phyloP scores from a whole-genome alignment of 2,113 vertebrate genomes.

The Tonatia bakeri region DNA sequence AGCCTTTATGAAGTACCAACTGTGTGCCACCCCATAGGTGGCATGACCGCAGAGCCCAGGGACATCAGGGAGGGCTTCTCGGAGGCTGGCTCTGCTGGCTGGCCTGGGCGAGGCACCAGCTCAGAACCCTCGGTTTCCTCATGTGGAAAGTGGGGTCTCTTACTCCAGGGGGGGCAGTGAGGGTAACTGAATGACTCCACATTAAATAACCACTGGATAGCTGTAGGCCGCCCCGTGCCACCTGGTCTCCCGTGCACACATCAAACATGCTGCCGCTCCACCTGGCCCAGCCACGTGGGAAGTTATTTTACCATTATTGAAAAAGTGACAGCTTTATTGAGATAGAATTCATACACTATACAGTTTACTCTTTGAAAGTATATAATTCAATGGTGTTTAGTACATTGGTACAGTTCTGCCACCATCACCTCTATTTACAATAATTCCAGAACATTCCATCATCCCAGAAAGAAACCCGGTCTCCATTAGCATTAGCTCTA shows the following conservation, averaged over 20 bases:
- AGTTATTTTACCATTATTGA: not conserved
- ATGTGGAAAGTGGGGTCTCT: not conserved
- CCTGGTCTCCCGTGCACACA: not conserved
- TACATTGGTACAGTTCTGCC: no score
- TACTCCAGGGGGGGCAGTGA: not conserved
- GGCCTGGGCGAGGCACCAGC: not conserved
- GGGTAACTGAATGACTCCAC: no score
- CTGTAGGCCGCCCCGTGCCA: not conserved
- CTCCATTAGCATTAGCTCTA: not conserved
- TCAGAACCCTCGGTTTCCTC: not conserved
- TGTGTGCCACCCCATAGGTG: not conserved
- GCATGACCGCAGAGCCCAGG: not conserved
- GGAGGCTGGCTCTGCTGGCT: not conserved
- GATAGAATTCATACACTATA: not conserved
- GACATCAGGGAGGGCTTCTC: not conserved
- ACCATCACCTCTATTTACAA: not conserved
- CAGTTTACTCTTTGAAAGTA: not conserved
- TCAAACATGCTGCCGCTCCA: not conserved
- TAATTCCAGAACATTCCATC: not conserved
- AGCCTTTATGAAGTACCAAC: rapidly evolving
- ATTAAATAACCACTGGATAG: not conserved
- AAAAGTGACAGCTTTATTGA: not conserved
- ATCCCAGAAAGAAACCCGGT: not conserved
- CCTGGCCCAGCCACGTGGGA: not conserved
- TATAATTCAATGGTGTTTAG: not conserved